Evolutionary conservation across 2,888 invertebrate genomes (phyloP).

Genomic region (Dorcus parallelipipedus): DNA sequence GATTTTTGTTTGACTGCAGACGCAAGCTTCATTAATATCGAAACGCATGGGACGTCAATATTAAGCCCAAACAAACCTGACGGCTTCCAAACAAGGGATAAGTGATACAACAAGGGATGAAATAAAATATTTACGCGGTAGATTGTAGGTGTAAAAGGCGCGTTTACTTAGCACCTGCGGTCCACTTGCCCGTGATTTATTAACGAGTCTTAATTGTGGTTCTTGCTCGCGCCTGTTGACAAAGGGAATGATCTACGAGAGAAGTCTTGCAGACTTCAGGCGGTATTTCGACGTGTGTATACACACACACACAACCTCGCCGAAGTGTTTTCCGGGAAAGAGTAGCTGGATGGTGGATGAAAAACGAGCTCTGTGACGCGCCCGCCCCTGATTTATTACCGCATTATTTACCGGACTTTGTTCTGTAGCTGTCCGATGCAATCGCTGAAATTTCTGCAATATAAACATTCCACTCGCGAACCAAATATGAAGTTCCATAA

Average conservation of each 20-base stretch:
- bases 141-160: constrained; percentile 32
- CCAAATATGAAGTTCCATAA: too few relatives aligned
- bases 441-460: constrained; percentile 14
- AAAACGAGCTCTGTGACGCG: constrained; percentile 27
- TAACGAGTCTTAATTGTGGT: constrained; percentile 31
- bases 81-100: too few relatives aligned
- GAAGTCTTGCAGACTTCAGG: constrained; percentile 26
- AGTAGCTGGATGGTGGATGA: constrained; percentile 2
- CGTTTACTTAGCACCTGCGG: constrained; percentile 37
- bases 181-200: constrained; percentile 38
- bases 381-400: constrained; percentile 30
- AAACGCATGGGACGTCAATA: too few relatives aligned
- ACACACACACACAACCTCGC: constrained; percentile 14
- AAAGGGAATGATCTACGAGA: constrained; percentile 27
- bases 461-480: constrained; percentile 4
- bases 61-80: too few relatives aligned
- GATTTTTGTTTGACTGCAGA: neutral
- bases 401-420: constrained; percentile 29
- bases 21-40: too few relatives aligned
- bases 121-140: constrained; percentile 33
- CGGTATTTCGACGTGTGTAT: constrained; percentile 35
- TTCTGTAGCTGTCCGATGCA: constrained; percentile 11
- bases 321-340: neutral
- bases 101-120: constrained; percentile 9
- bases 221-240: constrained; percentile 23